Base-by-base conservation (phyloP, 2,113 vertebrate genomes). In the Paralichthys olivaceus region DNA sequence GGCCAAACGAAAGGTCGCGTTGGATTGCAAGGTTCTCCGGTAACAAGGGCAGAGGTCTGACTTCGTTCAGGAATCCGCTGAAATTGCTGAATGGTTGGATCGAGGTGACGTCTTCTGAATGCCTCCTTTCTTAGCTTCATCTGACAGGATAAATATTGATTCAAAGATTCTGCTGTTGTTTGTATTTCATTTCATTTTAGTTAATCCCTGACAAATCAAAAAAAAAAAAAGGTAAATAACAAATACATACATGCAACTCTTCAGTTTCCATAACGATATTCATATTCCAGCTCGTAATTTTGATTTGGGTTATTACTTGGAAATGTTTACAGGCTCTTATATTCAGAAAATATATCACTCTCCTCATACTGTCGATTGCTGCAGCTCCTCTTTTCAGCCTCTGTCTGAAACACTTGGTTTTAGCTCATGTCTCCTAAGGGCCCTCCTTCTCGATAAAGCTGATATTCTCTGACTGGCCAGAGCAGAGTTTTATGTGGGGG, bases 1-100 rank as follows among this genome's bases (percentile, higher is more conserved):
- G 71, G 79, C 63, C 67, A 82, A 79, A 53, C 49, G 61, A 88
- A 51, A 87, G 62, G 76, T 49, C 40, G 20, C 29, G 47, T 45
- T 74, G 72, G 69, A 76, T 76, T 60, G 51, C 20, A 55, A 71
- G 72, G 63, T 63, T 64, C 34, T 55, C 37, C 28, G 56, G 69
- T 63, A 51, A 68, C 83, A 49, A 60, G 47, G 5, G 68, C 20
- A 15, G 32, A 59, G 59, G 45, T 81, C 70, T 22, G 49, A 58
- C 58, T 80, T 37, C 32, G 65, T 19, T 80, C 69, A 51, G 58
- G 40, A 70, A 55, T 75, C 66, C 67, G 47, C 73, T 76, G 64
- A 80, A 80, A 79, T 23, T 84, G 77, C 77, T 23, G 26, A 28
- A 40, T 15, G 47, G 55, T 25, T 77, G 2, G 12, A 47, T 69